phyloP scores from a whole-genome alignment of 2,888 invertebrate genomes.

The Macrophya annulata region DNA sequence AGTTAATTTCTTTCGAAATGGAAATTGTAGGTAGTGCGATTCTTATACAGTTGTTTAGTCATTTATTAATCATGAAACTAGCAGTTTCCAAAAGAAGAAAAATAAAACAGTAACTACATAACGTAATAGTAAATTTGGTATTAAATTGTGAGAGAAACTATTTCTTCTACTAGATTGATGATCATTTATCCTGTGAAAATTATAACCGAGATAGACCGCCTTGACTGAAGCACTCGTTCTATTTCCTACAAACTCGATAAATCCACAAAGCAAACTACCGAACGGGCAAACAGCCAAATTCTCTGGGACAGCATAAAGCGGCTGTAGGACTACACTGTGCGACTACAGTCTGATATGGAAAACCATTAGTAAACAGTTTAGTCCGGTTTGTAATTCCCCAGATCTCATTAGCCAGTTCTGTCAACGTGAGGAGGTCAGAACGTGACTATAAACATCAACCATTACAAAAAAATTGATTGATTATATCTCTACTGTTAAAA shows the following conservation, averaged over 20 bases:
- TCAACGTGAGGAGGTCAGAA: background rate
- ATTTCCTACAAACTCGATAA: constrained; percentile 40
- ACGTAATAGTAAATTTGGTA: background rate
- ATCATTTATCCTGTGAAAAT: constrained; percentile 10
- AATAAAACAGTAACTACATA: background rate
- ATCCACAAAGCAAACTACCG: constrained; percentile 36
- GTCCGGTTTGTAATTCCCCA: constrained; percentile 3
- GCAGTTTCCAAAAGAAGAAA: background rate
- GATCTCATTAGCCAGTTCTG: constrained; percentile 37
- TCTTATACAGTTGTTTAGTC: background rate
- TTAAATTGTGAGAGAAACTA: background rate
- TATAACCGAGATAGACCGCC: background rate
- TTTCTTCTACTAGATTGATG: background rate
- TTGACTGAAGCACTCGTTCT: constrained; percentile 32
- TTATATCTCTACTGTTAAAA: background rate
- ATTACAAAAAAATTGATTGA: constrained; percentile 9
- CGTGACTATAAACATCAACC: background rate
- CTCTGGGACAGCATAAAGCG: background rate
- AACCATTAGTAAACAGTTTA: constrained; percentile 52
- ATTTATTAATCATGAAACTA: background rate
- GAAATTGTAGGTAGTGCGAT: background rate
- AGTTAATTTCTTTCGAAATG: background rate
- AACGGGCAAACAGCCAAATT: constrained; percentile 42
- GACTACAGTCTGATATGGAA: constrained; percentile 30
- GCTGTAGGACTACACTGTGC: background rate